Percentiles rank a stretch among this genome's conserved stretches.
Evolutionary conservation across 2,797 vertebrate genomes (phyloP).

Genomic region (Diplodus sargus): DNA sequence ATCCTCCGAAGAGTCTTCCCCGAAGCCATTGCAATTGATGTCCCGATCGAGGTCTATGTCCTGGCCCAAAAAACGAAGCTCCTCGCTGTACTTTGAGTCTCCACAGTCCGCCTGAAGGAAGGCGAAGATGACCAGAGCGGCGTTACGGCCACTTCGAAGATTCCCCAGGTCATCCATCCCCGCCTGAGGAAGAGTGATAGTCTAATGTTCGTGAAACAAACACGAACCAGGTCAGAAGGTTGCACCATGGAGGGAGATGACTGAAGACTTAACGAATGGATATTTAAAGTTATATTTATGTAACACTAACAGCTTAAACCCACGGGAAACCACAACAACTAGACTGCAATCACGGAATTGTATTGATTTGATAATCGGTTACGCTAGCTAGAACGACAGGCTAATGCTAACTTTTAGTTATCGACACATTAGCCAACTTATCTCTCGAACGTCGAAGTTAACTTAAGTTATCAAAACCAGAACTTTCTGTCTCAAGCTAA

Average conservation of each 20-base stretch:
- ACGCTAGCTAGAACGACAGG: background rate
- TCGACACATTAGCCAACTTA: background rate
- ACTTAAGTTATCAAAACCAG: background rate
- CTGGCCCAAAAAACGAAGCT: slow-evolving; percentile 50
- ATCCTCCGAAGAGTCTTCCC: rapidly evolving
- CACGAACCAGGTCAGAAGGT: background rate
- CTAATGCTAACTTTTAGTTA: background rate
- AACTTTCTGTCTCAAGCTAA: background rate
- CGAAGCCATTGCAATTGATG: slow-evolving; percentile 22
- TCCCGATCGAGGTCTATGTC: background rate
- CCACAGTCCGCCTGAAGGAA: slow-evolving; percentile 73
- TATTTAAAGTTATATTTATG: background rate
- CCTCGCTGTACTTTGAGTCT: slow-evolving; percentile 10
- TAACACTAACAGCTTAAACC: background rate
- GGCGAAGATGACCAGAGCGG: slow-evolving; percentile 67
- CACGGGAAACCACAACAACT: background rate
- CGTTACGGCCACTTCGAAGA: background rate
- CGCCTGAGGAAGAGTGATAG: background rate
- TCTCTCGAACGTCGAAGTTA: background rate
- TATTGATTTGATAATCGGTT: rapidly evolving
- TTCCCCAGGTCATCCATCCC: slow-evolving; percentile 61
- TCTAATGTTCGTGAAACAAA: background rate
- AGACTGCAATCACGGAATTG: background rate
- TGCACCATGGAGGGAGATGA: background rate
- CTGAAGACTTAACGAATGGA: rapidly evolving